Evolutionary conservation across 2,888 invertebrate species (phyloP).

Genomic region (Endomychus coccineus): DNA sequence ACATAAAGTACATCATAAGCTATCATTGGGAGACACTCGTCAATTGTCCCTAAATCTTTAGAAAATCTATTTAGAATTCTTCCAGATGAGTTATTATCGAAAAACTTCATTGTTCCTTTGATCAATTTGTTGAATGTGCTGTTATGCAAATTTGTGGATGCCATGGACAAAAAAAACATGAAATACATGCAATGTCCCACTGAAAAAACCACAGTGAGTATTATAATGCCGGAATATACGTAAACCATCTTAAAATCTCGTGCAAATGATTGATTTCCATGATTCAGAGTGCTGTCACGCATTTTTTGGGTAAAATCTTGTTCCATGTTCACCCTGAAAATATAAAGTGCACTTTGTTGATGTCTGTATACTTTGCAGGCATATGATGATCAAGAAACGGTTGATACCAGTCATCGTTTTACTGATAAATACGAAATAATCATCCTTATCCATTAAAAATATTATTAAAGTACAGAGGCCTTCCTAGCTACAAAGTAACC

Average conservation of each 20-base stretch:
- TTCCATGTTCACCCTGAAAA: conserved; percentile 38
- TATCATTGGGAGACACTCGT: conserved; percentile 52
- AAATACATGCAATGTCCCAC: conserved; percentile 35
- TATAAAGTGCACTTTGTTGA: too few relatives aligned
- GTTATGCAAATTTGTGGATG: conserved; percentile 38
- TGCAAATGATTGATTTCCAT: too few relatives aligned
- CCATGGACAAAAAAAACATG: conserved; percentile 37
- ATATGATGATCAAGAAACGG: too few relatives aligned
- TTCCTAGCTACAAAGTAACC: too few relatives aligned
- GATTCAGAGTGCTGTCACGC: conserved; percentile 17
- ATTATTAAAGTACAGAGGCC: too few relatives aligned
- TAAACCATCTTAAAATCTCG: too few relatives aligned
- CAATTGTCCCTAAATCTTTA: conserved; percentile 50
- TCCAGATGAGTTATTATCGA: conserved; percentile 40
- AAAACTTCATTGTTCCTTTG: conserved; percentile 38
- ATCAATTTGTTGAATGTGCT: conserved; percentile 35
- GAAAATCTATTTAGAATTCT: conserved; percentile 42
- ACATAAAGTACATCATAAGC: conserved; percentile 38
- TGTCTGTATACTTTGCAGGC: too few relatives aligned
- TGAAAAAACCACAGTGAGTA: conserved; percentile 41
- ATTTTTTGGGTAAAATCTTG: conserved; percentile 26
- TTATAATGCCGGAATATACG: conserved; percentile 44
- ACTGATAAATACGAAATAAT: too few relatives aligned
- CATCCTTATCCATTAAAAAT: too few relatives aligned
- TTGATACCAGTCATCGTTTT: too few relatives aligned